Evolutionary conservation across 2,888 invertebrate genomes (phyloP), one percentile per base, ranked within the genome.

Genomic region (Scelioninae gen. 2): DNA sequence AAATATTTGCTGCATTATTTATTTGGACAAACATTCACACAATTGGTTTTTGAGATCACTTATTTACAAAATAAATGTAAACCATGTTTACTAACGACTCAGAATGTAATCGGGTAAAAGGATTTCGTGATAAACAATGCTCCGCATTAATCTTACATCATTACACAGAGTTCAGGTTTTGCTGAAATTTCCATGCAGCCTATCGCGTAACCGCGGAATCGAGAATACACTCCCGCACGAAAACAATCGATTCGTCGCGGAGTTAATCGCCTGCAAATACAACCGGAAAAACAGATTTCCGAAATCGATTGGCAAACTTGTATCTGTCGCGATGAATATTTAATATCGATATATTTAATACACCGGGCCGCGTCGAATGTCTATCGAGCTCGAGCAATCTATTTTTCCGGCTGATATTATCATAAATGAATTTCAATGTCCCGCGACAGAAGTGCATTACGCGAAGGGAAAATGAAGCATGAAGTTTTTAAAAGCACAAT

Each of bases 371-470:
- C 18, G 5, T 41, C 18, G 35, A 55, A 45, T 28, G 60, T 22
- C 39, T 46, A 46, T 10, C 13, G 13, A 55, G 13, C 19, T 48
- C 15, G 39, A 31, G 50, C 55, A 55, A 61, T 72, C 55, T 55
- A 72, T 67, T 72, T 67, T 65, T 60, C 72, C 37, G 53, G 5
- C 37, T 61, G 72, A 65, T 45, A 69, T 73, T 73, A 73, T 64
- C 73, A 73, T 73, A 73, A 73, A 69, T 69, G 73, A 64, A 69
- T 73, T 64, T 73, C 68, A 68, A 64, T 65, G 65, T 19, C 16
- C 22, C 2, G 35, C 25, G 45, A 48, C 63, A 18, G 50, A 50
- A 57, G 33, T 57, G 55, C 28, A 46, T 28, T 46, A 35, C 10
- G 45, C 37, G n/a, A 13, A 4, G 10, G 10, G 9, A 33, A 57